A percentile compares a stretch with the other conserved stretches of the same genome.
Evolutionary conservation across 2,113 vertebrate genomes (phyloP).

Genomic region (Microtus pennsylvanicus): DNA sequence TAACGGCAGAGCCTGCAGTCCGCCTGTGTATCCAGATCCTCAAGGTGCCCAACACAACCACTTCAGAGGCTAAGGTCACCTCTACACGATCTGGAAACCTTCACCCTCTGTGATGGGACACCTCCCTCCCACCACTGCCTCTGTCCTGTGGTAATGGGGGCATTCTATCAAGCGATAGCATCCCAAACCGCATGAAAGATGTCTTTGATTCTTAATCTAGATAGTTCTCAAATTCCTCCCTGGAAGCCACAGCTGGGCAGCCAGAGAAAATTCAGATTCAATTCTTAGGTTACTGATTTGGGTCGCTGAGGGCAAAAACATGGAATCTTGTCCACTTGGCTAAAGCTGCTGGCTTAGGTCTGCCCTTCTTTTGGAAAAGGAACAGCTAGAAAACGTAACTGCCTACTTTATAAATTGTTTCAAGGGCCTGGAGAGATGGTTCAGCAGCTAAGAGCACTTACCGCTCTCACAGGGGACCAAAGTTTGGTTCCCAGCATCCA

Average conservation of each 20-base stretch:
- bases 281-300: conserved; percentile 17
- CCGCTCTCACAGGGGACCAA: neutral
- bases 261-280: neutral
- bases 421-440: neutral
- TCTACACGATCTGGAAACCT: neutral
- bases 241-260: neutral
- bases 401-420: neutral
- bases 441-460: neutral
- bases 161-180: neutral
- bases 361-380: conserved; percentile 5
- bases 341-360: neutral
- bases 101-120: neutral
- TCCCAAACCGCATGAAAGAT: neutral
- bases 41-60: no score
- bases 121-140: neutral
- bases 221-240: neutral
- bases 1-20: neutral
- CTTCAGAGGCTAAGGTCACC: neutral
- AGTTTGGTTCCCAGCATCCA: neutral
- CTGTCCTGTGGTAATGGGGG: neutral
- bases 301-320: neutral
- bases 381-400: neutral
- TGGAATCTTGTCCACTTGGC: neutral
- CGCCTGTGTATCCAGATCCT: neutral
- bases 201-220: conserved; percentile 46